Percentiles rank a stretch among this genome's conserved stretches.
These are phyloP conservation scores for Xestoiulus laeticollis DNA, from an alignment of 2,888 invertebrate species.

Conservation along the genomic window DNA sequence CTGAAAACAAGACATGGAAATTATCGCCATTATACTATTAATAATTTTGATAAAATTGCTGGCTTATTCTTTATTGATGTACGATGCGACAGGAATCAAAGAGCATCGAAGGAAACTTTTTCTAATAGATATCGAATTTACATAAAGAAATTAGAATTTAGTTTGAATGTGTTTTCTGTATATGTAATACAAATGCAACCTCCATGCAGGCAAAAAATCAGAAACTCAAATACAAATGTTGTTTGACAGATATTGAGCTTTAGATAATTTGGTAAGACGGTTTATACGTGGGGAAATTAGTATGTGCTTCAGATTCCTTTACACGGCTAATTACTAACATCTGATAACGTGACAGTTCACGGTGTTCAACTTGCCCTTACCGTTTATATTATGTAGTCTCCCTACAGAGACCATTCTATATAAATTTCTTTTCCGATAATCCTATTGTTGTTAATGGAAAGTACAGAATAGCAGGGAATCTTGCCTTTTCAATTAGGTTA, in stretches of 20 bases:
- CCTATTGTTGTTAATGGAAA: background rate
- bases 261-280: background rate
- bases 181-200: background rate
- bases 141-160: too few relatives aligned
- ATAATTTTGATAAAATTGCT: too few relatives aligned
- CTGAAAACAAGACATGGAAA: too few relatives aligned
- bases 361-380: background rate
- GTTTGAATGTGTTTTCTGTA: too few relatives aligned
- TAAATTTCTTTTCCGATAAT: slow-evolving; percentile 32
- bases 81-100: too few relatives aligned
- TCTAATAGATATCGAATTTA: too few relatives aligned
- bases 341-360: background rate
- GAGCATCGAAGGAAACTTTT: too few relatives aligned
- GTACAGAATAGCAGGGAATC: background rate
- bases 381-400: background rate
- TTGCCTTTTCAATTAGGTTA: slow-evolving; percentile 3
- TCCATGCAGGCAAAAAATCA: background rate
- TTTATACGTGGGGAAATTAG: too few relatives aligned
- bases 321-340: background rate
- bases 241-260: background rate
- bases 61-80: too few relatives aligned
- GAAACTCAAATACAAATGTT: background rate
- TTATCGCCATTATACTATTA: too few relatives aligned
- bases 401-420: background rate
- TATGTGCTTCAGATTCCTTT: background rate